Evolutionary conservation across 2,113 vertebrate genomes (phyloP), one percentile per base, ranked within the genome.

Genomic region (Coptodon rendalli): DNA sequence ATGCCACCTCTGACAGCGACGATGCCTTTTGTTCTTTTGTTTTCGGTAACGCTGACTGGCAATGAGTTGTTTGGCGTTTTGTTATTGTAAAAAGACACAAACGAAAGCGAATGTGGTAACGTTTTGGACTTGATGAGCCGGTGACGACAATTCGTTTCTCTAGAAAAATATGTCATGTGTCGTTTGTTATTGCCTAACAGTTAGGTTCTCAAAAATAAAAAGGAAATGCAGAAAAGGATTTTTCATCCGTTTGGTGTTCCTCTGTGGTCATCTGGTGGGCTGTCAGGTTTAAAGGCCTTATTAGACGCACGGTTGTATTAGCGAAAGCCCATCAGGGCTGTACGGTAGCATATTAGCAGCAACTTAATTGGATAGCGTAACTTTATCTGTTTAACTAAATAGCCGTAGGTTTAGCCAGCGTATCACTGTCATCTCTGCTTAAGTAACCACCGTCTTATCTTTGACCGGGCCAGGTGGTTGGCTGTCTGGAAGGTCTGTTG

Each of bases 311-410:
- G 31, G 71, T 54, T 87, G 87, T 48, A 80, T 93, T 91, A 80
- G 73, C 24, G 86, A 71, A 86, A 94, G 86, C 76, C 79, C 45
- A 13, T 94, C 84, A 90, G 52, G 83, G 76, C 92, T 87, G 38
- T 52, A 76, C 85, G 16, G 38, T 22, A 53, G 14, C 63, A 59
- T 80, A 48, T 84, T 59, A 80, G 89, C 68, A 80, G 87, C 87
- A 87, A 52, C 76, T 29, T 91, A 94, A 94, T 85, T 82, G 87
- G 94, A 94, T 91, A 81, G 92, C n/a, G 27, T 36, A n/a, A 73
- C 78, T 73, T 91, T 76, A 94, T 94, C 91, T 88, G 34, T 88
- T 95, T 90, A 94, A 86, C 87, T 86, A 48, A 27, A 76, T 45
- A 87, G 59, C 81, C 43, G 78, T 12, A 56, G 90, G 79, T 91